These are phyloP conservation scores for Chrysoperla carnea DNA, from an alignment of 1,140 invertebrate species.

Conservation along the genomic window DNA sequence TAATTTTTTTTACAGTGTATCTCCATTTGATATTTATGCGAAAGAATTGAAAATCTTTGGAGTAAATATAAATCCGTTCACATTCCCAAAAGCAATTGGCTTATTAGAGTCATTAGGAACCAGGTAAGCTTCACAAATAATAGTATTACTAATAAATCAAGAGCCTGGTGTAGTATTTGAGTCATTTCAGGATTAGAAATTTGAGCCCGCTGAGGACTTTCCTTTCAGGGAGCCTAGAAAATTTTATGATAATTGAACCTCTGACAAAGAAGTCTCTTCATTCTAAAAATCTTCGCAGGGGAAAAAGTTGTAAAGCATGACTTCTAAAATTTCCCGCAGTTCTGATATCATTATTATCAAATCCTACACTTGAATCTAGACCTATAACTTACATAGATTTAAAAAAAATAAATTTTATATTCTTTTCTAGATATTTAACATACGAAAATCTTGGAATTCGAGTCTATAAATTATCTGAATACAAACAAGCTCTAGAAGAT, in stretches of 20 bases:
- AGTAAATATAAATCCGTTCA: conserved; percentile 46
- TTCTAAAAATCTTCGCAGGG: no score
- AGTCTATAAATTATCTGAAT: conserved; percentile 35
- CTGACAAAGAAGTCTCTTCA: no score
- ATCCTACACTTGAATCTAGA: no score
- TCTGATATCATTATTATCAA: no score
- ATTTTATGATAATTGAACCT: no score
- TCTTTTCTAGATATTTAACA: conserved; percentile 32
- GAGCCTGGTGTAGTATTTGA: neutral
- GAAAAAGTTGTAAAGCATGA: no score
- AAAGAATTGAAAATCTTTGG: conserved; percentile 44
- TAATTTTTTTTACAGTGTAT: conserved; percentile 29
- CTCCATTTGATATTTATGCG: conserved; percentile 36
- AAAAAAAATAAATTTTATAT: no score
- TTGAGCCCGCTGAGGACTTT: no score
- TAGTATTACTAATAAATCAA: conserved; percentile 1
- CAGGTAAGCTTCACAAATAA: conserved; percentile 18
- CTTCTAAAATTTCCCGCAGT: no score
- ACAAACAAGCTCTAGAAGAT: conserved; percentile 32
- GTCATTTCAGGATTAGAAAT: no score
- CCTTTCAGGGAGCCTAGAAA: no score
- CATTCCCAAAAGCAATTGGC: conserved; percentile 39
- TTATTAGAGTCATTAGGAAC: conserved; percentile 39
- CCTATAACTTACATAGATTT: no score
- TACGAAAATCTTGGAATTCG: conserved; percentile 45